Percentiles rank a stretch among this genome's conserved stretches.
Conservation (phyloP, 1,140 invertebrate genomes). For the Drosophila grimshawi region DNA sequence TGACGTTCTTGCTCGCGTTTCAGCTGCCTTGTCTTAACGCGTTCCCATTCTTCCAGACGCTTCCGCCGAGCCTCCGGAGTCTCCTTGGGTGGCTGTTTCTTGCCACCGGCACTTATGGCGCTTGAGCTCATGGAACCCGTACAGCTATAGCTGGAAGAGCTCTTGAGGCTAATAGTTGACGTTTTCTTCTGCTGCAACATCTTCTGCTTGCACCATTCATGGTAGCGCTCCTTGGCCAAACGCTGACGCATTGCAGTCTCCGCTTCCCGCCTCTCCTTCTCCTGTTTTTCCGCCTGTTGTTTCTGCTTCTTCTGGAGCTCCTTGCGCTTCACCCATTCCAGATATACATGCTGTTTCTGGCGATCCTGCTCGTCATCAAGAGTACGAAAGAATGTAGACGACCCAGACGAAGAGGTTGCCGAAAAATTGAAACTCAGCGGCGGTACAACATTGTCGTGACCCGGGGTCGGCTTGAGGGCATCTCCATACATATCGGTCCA, state of each 20-base stretch:
- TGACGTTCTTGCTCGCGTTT: conserved; percentile 46
- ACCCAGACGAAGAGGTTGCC: conserved; percentile 22
- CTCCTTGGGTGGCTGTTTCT: conserved; percentile 10
- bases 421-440: conserved; percentile 43
- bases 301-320: conserved; percentile 53
- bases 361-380: conserved; percentile 47
- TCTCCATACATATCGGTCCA: conserved; percentile 63
- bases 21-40: conserved; percentile 42
- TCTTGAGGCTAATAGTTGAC: not conserved
- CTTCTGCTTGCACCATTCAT: conserved; percentile 55
- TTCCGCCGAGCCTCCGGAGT: conserved; percentile 24
- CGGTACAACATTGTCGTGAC: conserved; percentile 51
- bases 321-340: conserved; percentile 61
- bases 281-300: conserved; percentile 37
- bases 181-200: conserved; percentile 24
- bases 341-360: conserved; percentile 27
- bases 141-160: conserved; percentile 12
- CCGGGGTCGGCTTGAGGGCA: conserved; percentile 39
- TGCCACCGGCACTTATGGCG: not conserved
- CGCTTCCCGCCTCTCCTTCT: conserved; percentile 38
- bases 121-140: not conserved
- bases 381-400: conserved; percentile 55
- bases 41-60: conserved; percentile 57
- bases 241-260: conserved; percentile 52
- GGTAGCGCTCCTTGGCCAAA: conserved; percentile 46